These are phyloP conservation scores for Drosophila sulfurigaster DNA, from an alignment of 1,140 invertebrate genomes.

Conservation along the genomic window DNA sequence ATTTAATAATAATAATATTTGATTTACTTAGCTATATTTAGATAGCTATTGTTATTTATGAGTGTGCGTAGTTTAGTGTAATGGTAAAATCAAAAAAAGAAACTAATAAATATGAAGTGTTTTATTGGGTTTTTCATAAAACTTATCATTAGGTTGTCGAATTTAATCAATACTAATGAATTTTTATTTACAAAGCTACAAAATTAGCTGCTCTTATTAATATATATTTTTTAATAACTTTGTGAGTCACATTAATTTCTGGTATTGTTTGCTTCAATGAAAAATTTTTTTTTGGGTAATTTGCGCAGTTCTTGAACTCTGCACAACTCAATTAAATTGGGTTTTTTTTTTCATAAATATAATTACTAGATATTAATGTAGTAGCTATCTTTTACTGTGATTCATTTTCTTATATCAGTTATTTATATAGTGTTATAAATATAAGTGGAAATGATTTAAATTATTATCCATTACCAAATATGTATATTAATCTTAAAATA, in stretches of 20 bases:
- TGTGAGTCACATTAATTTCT: background rate
- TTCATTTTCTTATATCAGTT: too few species aligned
- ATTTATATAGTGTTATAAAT: too few species aligned
- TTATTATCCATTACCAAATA: too few species aligned
- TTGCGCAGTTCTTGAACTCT: background rate
- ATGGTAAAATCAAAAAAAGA: conserved; percentile 1
- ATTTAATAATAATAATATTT: conserved; percentile 14
- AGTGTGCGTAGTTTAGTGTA: conserved; percentile 8
- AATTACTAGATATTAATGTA: too few species aligned
- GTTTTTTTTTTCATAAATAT: too few species aligned
- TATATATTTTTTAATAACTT: background rate
- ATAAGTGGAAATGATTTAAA: too few species aligned
- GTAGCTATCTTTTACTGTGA: too few species aligned
- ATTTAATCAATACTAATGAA: background rate
- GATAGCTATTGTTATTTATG: background rate
- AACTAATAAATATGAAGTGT: background rate
- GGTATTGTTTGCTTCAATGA: background rate
- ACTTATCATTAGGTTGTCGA: background rate
- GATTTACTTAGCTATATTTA: conserved; percentile 10
- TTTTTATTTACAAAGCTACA: background rate
- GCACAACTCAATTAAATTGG: too few species aligned
- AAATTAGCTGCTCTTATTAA: background rate
- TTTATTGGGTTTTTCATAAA: background rate
- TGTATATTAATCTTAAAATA: too few species aligned
- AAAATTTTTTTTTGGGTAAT: background rate